Evolutionary conservation across 2,888 invertebrate species (phyloP).

Genomic region (Drosophila paracracens): DNA sequence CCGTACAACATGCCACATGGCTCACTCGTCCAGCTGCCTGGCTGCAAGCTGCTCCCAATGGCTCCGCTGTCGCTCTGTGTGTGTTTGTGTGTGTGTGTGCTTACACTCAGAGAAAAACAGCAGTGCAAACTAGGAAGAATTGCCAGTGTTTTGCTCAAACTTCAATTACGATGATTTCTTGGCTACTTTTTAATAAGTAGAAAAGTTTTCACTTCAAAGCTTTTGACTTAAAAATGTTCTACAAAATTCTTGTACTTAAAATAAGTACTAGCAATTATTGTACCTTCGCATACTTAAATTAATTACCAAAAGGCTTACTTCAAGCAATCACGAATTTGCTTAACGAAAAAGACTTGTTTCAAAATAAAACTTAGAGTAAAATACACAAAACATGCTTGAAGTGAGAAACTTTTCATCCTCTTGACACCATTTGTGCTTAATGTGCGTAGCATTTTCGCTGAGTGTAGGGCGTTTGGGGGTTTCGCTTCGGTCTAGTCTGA

Average conservation of each 20-base stretch:
- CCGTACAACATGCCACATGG: constrained; percentile 55
- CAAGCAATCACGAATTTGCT: neutral
- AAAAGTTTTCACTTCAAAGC: neutral
- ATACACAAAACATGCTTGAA: neutral
- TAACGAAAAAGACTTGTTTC: neutral
- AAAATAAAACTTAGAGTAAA: neutral
- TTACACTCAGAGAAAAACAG: neutral
- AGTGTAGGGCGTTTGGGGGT: constrained; percentile 18
- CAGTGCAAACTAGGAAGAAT: neutral
- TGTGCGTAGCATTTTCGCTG: neutral
- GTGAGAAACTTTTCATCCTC: neutral
- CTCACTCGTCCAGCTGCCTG: constrained; percentile 56
- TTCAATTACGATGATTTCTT: neutral
- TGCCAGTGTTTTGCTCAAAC: neutral
- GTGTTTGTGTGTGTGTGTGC: constrained; percentile 4
- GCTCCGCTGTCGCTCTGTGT: neutral
- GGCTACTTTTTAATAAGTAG: neutral
- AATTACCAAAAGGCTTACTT: neutral
- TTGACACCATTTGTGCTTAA: neutral
- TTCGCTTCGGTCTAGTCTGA: constrained; percentile 63
- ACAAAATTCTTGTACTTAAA: neutral
- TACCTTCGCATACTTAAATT: neutral
- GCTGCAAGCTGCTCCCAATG: constrained; percentile 51
- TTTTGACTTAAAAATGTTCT: neutral
- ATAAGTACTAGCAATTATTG: neutral